These are phyloP conservation scores for Meloidogyne chitwoodi DNA, from an alignment of 1,140 invertebrate species.

Conservation along the genomic window DNA sequence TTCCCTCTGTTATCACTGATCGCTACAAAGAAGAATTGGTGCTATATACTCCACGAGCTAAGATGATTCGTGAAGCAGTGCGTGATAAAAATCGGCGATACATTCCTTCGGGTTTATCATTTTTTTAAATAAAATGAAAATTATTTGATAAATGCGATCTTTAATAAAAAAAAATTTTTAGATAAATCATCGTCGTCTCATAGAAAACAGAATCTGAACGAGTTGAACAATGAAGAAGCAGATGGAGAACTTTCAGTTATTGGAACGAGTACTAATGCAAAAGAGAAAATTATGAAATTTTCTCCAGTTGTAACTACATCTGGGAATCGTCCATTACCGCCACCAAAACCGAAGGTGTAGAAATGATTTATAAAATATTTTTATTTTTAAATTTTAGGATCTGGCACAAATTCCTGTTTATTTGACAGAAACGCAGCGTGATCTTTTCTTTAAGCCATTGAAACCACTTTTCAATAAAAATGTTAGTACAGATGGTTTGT, in stretches of 20 bases:
- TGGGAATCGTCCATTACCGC: not conserved
- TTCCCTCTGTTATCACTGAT: constrained; percentile 23
- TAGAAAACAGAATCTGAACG: constrained; percentile 26
- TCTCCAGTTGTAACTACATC: not conserved
- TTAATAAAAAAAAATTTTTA: not conserved
- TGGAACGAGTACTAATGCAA: not conserved
- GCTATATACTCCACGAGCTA: constrained; percentile 25
- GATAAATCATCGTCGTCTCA: constrained; percentile 26
- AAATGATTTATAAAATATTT: not conserved
- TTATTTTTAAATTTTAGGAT: constrained; percentile 15
- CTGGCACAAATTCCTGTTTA: constrained; percentile 29
- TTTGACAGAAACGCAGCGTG: constrained; percentile 30
- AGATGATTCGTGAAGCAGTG: not conserved
- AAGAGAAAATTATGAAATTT: not conserved
- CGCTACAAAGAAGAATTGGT: constrained; percentile 19
- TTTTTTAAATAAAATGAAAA: not conserved
- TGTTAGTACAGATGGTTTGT: constrained; percentile 12
- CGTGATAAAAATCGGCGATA: not conserved
- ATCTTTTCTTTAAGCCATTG: constrained; percentile 33
- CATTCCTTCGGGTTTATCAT: not conserved
- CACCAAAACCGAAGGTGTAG: constrained; percentile 13
- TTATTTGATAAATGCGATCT: not conserved
- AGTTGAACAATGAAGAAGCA: constrained; percentile 5
- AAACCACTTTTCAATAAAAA: constrained; percentile 26
- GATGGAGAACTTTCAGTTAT: constrained; percentile 9